Evolutionary conservation across 2,797 vertebrate species (phyloP), one percentile per base, ranked within the genome.

Genomic region (Danionella dracula): DNA sequence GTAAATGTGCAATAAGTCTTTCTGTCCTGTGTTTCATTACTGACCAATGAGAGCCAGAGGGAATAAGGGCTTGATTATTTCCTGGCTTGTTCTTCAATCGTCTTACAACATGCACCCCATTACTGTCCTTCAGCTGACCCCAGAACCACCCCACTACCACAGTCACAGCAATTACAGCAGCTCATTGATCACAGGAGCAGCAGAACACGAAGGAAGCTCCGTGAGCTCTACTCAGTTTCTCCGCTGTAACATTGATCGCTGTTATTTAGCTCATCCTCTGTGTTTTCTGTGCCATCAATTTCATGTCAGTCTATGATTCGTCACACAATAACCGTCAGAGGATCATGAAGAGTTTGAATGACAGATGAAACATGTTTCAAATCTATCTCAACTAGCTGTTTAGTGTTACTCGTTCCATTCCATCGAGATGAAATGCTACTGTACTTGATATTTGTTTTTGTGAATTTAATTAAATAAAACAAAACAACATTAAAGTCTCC

Each of bases 161-260:
- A 42, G 42, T 51, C 21, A 50, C 23, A 72, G 42, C 58, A 73
- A 72, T 68, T 68, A 78, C 37, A 58, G 53, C 29, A 20, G 46
- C 29, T 57, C 60, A 58, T 57, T 66, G 53, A 66, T 66, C 64
- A 66, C 34, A 66, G 79, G 48, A 86, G 81, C 82, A 78, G 74
- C 7, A 34, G 40, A 64, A 49, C 50, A 45, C 20, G 4, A 8
- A 38, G 40, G 62, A 17, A 29, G 1, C 31, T 54, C 50, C n/a
- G 48, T 35, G 34, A 42, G 42, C 12, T 50, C 60, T 63, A 19
- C 27, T 66, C 10, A 55, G 13, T 46, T 46, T 55, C 50, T 46
- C 40, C 37, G 62, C 41, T 38, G 15, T 27, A 66, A 55, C 6
- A 4, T 20, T 37, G 51, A 66, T 66, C 55, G 51, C 40, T 66